A percentile compares a stretch with the other conserved stretches of the same genome.
phyloP scores from a whole-genome alignment of 2,888 invertebrate genomes.

The Protophormia terraenovae region DNA sequence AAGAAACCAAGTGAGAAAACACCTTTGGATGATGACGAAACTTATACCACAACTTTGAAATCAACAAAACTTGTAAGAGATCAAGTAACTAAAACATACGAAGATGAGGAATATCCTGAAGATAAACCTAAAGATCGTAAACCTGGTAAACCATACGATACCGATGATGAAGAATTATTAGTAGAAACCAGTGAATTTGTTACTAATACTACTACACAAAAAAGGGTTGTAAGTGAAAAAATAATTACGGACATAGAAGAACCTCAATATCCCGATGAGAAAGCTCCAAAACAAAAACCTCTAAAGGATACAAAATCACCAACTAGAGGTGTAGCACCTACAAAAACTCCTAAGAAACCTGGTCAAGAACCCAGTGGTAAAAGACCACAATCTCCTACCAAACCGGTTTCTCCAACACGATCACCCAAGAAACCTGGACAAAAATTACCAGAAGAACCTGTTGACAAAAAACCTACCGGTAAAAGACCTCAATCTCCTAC shows the following conservation, averaged over 20 bases:
- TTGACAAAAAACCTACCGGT: neutral
- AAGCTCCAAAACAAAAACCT: neutral
- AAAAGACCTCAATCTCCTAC: neutral
- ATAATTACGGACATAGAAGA: neutral
- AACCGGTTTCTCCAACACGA: slow-evolving; percentile 14
- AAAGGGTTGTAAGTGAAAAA: neutral
- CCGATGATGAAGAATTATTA: neutral
- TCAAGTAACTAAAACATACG: neutral
- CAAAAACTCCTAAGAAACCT: neutral
- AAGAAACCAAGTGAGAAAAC: neutral
- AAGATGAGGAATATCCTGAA: neutral
- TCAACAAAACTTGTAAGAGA: neutral
- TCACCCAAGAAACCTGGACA: slow-evolving; percentile 2
- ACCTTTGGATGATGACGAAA: neutral
- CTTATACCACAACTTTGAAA: neutral
- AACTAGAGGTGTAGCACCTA: no score
- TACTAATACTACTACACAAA: neutral
- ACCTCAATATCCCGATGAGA: neutral
- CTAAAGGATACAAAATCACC: neutral
- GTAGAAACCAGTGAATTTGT: neutral
- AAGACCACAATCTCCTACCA: neutral
- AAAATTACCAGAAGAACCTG: neutral
- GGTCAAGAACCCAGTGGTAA: neutral
- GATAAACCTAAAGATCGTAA: neutral
- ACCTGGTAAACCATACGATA: neutral